Evolutionary conservation across 23 tunicate genomes (phyloP), one percentile per base, ranked within the genome.

Genomic region (Clavelina lepadiformis): DNA sequence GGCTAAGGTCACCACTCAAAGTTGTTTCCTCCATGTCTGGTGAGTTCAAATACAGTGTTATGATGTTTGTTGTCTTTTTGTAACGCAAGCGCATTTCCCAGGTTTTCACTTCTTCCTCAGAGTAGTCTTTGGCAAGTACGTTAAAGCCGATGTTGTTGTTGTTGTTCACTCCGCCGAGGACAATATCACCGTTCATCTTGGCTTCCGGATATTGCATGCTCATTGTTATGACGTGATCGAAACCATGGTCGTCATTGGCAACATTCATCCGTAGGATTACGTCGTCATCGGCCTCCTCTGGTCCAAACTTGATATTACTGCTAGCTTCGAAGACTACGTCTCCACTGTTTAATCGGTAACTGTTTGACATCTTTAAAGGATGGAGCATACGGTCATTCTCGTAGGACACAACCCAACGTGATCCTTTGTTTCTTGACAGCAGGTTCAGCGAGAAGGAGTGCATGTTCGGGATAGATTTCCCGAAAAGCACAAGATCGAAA

Each of bases 1-100:
- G 69, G 34, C 50, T 32, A 19, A 78, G 36, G 44, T 78, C 75
- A 4, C 75, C 84, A 45, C 68, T 25, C 34, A 78, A 34, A 20
- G 50, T 59, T 22, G 57, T 46, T 33, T 73, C 78, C n/a, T 55
- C 52, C 65, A 78, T 64, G 57, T 68, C 51, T 0, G 84, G 84
- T 33, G 57, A 8, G 27, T 64, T 58, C 33, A 54, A 31, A 38
- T 38, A 15, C 7, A 67, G 20, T 35, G 44, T 60, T 46, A 78
- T 58, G 35, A 46, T 59, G 61, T 78, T 58, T 72, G 46, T 41
- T 8, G 34, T 6, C 28, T 78, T 78, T 5, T 23, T 56, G 46
- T 31, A 68, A 1, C 75, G 26, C 21, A 78, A 38, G 1, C 31
- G 29, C 23, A 32, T 3, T 31, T 68, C 56, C 69, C 69, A 78